Evolutionary conservation across 2,113 vertebrate species (phyloP), one percentile per base, ranked within the genome.

Genomic region (Numida meleagris): DNA sequence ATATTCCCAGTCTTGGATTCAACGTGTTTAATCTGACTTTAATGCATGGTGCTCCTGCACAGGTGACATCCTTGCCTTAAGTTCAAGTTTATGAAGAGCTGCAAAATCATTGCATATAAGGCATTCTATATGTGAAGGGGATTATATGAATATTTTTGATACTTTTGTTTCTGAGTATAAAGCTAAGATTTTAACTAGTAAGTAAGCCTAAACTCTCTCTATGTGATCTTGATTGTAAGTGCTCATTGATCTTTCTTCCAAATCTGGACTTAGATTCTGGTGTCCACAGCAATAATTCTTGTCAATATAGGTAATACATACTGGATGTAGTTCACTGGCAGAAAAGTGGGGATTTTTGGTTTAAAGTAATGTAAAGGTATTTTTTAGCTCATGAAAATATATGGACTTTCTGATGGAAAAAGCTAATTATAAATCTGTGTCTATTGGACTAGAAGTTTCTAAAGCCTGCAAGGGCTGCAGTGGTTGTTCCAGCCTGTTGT

Each of bases 301-400:
- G 19, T 51, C 31, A 40, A 0, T 61, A 29, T 2, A 20, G 1
- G 0, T 38, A 21, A 42, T 42, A 15, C 6, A 2, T 34, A 1
- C 19, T 84, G n/a, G 4, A 70, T 84, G 82, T 85, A 5, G 8
- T 58, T 18, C 19, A 45, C 34, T 15, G 36, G 40, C 68, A 82
- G 38, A 58, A 72, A 89, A 45, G 18, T 34, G 17, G 5, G 12
- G 15, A 46, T 33, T 62, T 87, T 33, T 50, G 4, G 24, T 36
- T 86, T 88, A 31, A 51, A 40, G 25, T 53, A 6, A 58, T 5
- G 63, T 86, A n/a, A 6, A 58, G 6, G 63, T 86, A n/a, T 83
- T 14, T 6, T 57, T 73, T 57, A 61, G 50, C 40, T 78, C 23
- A 63, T 75, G 42, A 75, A 82, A 62, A 67, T 27, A 33, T 0